Base-by-base conservation (phyloP, 2,113 vertebrate species). In the Amphiprion ocellaris region DNA sequence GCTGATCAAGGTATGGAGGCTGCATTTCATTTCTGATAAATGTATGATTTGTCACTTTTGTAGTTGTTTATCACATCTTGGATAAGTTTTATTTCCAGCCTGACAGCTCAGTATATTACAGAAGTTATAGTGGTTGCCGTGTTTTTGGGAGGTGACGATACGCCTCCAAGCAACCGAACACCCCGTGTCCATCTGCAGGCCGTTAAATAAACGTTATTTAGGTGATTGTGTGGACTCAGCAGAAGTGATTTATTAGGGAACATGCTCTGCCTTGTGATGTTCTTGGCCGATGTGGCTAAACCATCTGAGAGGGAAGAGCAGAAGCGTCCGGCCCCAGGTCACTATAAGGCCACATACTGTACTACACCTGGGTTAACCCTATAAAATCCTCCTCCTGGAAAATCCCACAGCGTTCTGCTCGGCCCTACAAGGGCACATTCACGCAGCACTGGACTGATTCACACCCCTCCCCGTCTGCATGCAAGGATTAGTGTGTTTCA, bases 1-100 rank as follows among this genome's bases (percentile, higher is more conserved):
- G 19, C 87, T 93, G 59, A 86, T 83, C 28, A 93, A 91, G 91
- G 91, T 92, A 91, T n/a, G 86, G 26, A 26, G 4, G 33, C 3
- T 44, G 7, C 0, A 15, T 10, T 16, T n/a, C 5, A 10, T 10
- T 19, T 0, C 2, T 61, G 2, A 28, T 24, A 37, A 12, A 49
- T 41, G 6, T 46, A 14, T 56, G 1, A 10, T 19, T 44, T 69
- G 11, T 41, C 3, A 14, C 49, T 64, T 50, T 49, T 73, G 2
- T 2, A 28, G 2, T 11, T 76, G 2, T 61, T 49, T 28, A 15
- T 5, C 1, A 15, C 17, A 4, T 61, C n/a, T 61, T 62, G 41
- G 8, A 19, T 14, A 49, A 1, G 0, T 0, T 5, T 37, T 37
- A 5, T 52, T 46, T 46, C 30, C 26, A 33, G 10, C 2, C n/a